Conservation (phyloP, 2,888 invertebrate genomes). For the Drosophila pseudotalamancana region DNA sequence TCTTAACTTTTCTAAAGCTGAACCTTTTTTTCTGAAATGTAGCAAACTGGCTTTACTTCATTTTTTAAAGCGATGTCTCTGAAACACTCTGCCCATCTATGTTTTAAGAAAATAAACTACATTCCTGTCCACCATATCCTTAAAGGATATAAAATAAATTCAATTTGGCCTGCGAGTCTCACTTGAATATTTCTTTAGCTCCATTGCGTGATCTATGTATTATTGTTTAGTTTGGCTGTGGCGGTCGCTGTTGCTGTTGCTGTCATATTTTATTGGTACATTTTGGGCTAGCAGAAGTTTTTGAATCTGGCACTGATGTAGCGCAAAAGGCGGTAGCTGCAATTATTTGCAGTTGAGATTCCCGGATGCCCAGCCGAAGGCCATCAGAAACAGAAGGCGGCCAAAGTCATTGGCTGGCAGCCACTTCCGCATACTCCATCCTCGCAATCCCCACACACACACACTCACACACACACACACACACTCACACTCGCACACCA, state of each 20-base stretch:
- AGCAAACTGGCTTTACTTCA: no score
- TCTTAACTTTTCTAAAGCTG: no score
- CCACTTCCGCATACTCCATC: slow-evolving; percentile 30
- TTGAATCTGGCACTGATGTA: slow-evolving; percentile 2
- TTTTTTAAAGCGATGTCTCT: no score
- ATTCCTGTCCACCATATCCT: no score
- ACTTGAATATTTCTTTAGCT: not conserved
- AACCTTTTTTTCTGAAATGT: no score
- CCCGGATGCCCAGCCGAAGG: slow-evolving; percentile 47
- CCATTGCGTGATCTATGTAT: not conserved
- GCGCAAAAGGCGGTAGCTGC: slow-evolving; percentile 47
- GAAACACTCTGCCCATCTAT: no score
- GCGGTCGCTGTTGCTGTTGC: not conserved
- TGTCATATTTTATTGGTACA: slow-evolving; percentile 8
- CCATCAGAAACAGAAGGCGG: slow-evolving; percentile 77
- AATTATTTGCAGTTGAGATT: slow-evolving; percentile 72
- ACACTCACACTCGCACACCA: slow-evolving; percentile 1
- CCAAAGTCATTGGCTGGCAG: slow-evolving; percentile 52
- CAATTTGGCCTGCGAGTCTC: not conserved
- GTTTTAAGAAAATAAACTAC: no score
- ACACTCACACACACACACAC: slow-evolving; percentile 4
- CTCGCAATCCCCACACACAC: slow-evolving; percentile 24
- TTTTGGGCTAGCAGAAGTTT: slow-evolving; percentile 6
- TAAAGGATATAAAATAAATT: no score
- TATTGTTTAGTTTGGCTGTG: slow-evolving; percentile 5